Evolutionary conservation across 2,888 invertebrate species (phyloP), one percentile per base, ranked within the genome.

Genomic region (Eumacrocentrus americanus): DNA sequence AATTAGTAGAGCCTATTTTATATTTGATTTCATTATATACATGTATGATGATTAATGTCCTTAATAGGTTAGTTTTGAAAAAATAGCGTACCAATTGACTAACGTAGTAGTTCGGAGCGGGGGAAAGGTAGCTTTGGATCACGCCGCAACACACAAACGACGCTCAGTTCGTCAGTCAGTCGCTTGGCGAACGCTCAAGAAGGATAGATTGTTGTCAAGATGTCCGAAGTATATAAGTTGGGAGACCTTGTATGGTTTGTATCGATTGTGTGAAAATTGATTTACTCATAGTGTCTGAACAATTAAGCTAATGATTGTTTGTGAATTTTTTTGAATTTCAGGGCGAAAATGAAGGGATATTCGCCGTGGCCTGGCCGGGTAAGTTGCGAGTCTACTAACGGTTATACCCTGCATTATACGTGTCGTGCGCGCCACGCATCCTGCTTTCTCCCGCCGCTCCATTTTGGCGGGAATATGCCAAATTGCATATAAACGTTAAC

Each of bases 261-360:
- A 78, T 72, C 9, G 37, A 37, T 48, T 42, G 34, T 40, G 44
- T 16, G 44, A 51, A 54, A 22, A 58, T 58, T 56, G n/a, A 46
- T 51, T 16, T 42, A 23, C 22, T 52, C 16, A 46, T 6, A 29
- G 29, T 29, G 29, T 29, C 5, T 18, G 16, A 6, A 16, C 12
- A 37, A 34, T 16, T 50, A 38, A 52, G 50, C 48, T 18, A 14
- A 59, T 25, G 18, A 58, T 55, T 68, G 64, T 71, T 70, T 52
- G 58, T 54, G 67, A 65, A 68, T 71, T 75, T 75, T 75, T 79
- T 78, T 73, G 35, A 38, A 48, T 87, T 88, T 71, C 87, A 97
- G 96, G 96, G 95, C 96, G 61, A 96, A 95, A 88, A 95, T 97
- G 95, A 96, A 95, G 86, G 94, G 95, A 72, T 96, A 94, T 84